Percentiles rank a stretch among this genome's conserved stretches.
These are phyloP conservation scores for Drosophila siamana DNA, from an alignment of 2,888 invertebrate species.

Conservation along the genomic window DNA sequence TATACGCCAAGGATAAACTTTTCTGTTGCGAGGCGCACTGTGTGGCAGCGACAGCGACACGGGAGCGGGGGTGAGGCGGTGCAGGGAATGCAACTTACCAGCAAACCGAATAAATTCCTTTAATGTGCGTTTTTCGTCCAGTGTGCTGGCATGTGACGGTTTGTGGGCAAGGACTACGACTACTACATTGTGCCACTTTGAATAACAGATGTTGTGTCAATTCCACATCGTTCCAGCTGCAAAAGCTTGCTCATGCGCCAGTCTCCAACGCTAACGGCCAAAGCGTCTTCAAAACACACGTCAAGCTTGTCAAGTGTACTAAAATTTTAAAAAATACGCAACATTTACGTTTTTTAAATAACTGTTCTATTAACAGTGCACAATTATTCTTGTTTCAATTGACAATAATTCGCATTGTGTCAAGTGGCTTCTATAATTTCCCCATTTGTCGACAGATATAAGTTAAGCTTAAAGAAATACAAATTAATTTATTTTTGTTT, in stretches of 20 bases:
- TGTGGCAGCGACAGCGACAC: neutral
- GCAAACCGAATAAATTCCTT: constrained; percentile 59
- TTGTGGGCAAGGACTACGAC: constrained; percentile 68
- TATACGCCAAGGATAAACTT: neutral
- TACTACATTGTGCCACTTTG: constrained; percentile 73
- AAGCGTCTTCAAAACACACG: neutral
- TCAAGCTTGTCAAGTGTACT: neutral
- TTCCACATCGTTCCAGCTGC: constrained; percentile 53
- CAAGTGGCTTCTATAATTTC: no score
- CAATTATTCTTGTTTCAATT: neutral
- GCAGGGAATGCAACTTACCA: constrained; percentile 47
- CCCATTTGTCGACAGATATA: no score
- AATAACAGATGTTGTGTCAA: constrained; percentile 77
- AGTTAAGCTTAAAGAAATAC: no score
- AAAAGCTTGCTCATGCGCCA: constrained; percentile 62
- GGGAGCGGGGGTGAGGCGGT: no score
- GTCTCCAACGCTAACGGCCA: constrained; percentile 3
- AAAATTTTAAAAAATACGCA: neutral
- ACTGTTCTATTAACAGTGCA: no score
- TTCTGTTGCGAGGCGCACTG: neutral
- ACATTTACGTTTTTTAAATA: no score
- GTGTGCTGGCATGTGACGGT: constrained; percentile 62
- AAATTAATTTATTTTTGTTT: neutral
- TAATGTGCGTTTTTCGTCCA: constrained; percentile 38
- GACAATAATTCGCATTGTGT: no score